Percentiles rank a stretch among this genome's conserved stretches.
Evolutionary conservation across 2,888 invertebrate genomes (phyloP).

Genomic region (Drosophila subquinaria): DNA sequence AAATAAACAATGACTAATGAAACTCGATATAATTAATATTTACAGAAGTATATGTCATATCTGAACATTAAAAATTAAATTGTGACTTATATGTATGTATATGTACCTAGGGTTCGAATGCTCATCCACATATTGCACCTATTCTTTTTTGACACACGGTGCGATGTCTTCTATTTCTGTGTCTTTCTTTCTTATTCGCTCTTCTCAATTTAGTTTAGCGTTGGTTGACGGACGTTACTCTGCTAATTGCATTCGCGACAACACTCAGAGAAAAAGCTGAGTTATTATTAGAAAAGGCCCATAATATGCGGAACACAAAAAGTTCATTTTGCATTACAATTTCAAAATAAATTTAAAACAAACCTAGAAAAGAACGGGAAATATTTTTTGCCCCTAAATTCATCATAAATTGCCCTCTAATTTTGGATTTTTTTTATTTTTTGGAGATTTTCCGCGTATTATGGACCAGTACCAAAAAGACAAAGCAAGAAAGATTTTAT

Average conservation of each 20-base stretch:
- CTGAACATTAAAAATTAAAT: not conserved
- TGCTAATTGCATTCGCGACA: constrained; percentile 28
- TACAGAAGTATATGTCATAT: constrained; percentile 4
- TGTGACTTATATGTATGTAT: not conserved
- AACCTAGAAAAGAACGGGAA: too few relatives aligned
- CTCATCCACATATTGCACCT: constrained; percentile 12
- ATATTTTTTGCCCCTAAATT: too few relatives aligned
- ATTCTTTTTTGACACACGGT: constrained; percentile 5
- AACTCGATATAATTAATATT: not conserved
- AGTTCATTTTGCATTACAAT: too few relatives aligned
- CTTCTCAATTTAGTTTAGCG: constrained; percentile 27
- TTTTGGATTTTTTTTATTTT: too few relatives aligned
- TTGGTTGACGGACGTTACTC: constrained; percentile 27
- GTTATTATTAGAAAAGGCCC: not conserved
- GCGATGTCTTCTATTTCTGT: constrained; percentile 5
- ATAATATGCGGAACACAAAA: too few relatives aligned
- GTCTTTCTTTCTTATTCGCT: constrained; percentile 12
- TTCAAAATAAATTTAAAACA: too few relatives aligned
- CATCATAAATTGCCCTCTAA: too few relatives aligned
- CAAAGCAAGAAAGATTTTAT: not conserved
- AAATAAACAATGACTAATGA: constrained; percentile 8
- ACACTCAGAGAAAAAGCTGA: constrained; percentile 22
- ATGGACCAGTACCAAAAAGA: too few relatives aligned
- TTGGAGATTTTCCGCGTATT: too few relatives aligned
- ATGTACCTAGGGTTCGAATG: constrained; percentile 1